phyloP scores from a whole-genome alignment of 2,797 vertebrate species.

The Prunella strophiata region DNA sequence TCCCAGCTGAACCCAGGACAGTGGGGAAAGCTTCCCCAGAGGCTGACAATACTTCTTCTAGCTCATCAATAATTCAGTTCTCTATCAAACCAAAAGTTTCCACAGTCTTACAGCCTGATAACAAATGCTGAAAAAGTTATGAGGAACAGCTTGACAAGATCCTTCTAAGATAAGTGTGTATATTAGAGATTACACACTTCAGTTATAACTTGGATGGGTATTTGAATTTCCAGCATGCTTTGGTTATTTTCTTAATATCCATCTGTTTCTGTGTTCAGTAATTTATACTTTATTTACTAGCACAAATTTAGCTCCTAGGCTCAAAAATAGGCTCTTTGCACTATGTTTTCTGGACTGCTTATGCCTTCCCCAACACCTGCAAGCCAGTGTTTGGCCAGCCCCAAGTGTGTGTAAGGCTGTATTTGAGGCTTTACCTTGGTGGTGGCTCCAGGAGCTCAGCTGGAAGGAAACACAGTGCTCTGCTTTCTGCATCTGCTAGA shows the following conservation, averaged over 20 bases:
- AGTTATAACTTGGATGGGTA: neutral
- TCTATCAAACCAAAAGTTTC: neutral
- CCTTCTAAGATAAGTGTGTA: slow-evolving; percentile 37
- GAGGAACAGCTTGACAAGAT: slow-evolving; percentile 36
- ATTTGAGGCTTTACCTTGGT: neutral
- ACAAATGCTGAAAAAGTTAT: slow-evolving; percentile 12
- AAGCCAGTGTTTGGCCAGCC: neutral
- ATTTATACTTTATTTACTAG: slow-evolving; percentile 41
- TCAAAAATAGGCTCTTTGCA: neutral
- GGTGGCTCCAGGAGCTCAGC: neutral
- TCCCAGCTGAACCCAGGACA: neutral
- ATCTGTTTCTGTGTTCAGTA: slow-evolving; percentile 34
- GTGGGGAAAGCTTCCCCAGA: neutral
- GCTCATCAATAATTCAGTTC: neutral
- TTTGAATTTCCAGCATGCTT: slow-evolving; percentile 11
- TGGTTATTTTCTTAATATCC: slow-evolving; percentile 48
- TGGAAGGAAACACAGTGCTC: accelerated
- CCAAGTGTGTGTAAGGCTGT: neutral
- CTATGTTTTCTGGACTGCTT: neutral
- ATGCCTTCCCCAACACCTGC: neutral
- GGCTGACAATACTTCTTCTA: neutral
- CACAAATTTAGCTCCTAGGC: neutral
- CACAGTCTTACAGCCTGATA: neutral
- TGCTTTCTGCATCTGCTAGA: neutral
- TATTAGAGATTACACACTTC: slow-evolving; percentile 10